A percentile compares a stretch with the other conserved stretches of the same genome.
phyloP scores from a whole-genome alignment of 2,888 invertebrate genomes.

The Clostera curtula region DNA sequence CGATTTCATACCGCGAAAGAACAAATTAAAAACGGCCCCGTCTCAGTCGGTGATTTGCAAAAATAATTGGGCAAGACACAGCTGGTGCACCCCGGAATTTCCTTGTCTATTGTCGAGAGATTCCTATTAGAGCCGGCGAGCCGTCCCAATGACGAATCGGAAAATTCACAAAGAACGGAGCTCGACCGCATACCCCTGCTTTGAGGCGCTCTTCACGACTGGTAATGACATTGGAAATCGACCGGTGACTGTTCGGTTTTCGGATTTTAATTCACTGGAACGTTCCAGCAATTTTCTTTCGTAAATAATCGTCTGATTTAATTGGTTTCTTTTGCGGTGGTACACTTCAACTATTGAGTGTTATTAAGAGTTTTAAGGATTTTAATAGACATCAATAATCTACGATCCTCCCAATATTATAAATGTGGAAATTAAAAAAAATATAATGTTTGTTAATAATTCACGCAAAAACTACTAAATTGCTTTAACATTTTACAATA shows the following conservation, averaged over 20 bases:
- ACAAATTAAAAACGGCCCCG: slow-evolving; percentile 23
- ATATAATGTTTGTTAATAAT: too few relatives aligned
- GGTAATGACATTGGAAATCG: slow-evolving; percentile 37
- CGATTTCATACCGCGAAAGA: slow-evolving; percentile 7
- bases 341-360: too few relatives aligned
- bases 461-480: too few relatives aligned
- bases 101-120: slow-evolving; percentile 51
- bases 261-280: slow-evolving; percentile 24
- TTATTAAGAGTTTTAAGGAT: too few relatives aligned
- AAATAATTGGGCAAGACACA: slow-evolving; percentile 49
- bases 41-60: slow-evolving; percentile 36
- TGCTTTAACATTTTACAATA: too few relatives aligned
- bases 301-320: slow-evolving; percentile 17
- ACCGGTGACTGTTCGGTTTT: slow-evolving; percentile 31
- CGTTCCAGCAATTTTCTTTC: slow-evolving; percentile 13
- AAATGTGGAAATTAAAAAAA: too few relatives aligned
- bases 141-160: slow-evolving; percentile 43
- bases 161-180: slow-evolving; percentile 40
- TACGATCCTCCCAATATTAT: too few relatives aligned
- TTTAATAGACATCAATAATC: too few relatives aligned
- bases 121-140: slow-evolving; percentile 41
- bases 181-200: slow-evolving; percentile 21
- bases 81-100: slow-evolving; percentile 48
- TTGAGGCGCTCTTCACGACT: slow-evolving; percentile 21
- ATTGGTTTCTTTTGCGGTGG: too few relatives aligned